Base-by-base conservation (phyloP, 2,888 invertebrate species). In the Lysandra coridon region DNA sequence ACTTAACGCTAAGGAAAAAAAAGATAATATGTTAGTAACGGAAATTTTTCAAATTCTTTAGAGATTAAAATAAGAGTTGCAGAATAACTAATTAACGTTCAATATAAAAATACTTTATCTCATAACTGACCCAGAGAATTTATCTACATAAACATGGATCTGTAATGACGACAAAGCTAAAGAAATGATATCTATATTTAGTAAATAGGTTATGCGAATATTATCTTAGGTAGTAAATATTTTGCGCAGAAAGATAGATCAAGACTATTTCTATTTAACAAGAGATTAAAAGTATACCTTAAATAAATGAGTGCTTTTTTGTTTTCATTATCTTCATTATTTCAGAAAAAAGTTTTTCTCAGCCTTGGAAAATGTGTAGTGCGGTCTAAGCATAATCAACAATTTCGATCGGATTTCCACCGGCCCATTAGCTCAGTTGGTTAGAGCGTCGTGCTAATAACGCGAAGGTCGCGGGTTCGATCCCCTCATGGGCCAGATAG, bases 381-480 rank as follows among this genome's bases (percentile, higher is more conserved):
- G 12, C 1, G 2, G 1, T 64, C 3, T 10, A 12, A 64, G 1
- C 0, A 62, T 7, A 12, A 30, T 53, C 1, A 0, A 75, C 4
- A 79, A 77, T 81, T 80, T 83, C 37, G 5, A 0, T 0, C 0
- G 0, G 0, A 0, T 0, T 1, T 0, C 1, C 78, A 78, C 1
- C 80, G 91, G 96, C 96, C 92, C 92, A 92, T 92, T 92, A 92
- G 96, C 96, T 96, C 96, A 96, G 96, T 96, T 96, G 96, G 96
- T 96, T 96, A 96, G 96, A 96, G 96, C 96, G 96, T 96, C 96
- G 96, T 96, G 96, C 96, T 96, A 96, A 96, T 96, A 96, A 96
- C 96, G 96, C 96, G 96, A 96, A 96, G 96, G 96, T 96, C 96
- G 96, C 95, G 96, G 96, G 96, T 96, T 96, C 96, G 96, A 96